These are phyloP conservation scores for Argyresthia goedartella DNA, from an alignment of 2,888 invertebrate genomes.

Conservation along the genomic window DNA sequence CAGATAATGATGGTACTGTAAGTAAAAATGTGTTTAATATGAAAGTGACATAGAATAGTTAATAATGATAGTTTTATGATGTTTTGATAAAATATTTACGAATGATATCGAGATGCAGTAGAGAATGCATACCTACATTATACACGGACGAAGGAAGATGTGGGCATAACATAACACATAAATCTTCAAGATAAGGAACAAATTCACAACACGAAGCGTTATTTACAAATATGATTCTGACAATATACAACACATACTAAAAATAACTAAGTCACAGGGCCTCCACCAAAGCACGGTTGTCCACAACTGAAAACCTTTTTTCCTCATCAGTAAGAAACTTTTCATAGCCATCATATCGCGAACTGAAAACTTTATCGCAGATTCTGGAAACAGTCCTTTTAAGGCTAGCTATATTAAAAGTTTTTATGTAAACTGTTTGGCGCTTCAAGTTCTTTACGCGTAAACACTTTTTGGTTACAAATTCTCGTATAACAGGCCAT, in stretches of 20 bases:
- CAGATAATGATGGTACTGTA: too few relatives aligned
- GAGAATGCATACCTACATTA: background rate
- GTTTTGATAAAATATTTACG: too few relatives aligned
- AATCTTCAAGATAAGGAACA: background rate
- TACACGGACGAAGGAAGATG: background rate
- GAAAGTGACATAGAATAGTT: too few relatives aligned
- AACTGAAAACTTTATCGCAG: slow-evolving; percentile 38
- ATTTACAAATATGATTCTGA: too few relatives aligned
- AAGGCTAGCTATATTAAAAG: slow-evolving; percentile 41
- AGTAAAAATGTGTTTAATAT: too few relatives aligned
- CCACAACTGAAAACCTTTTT: slow-evolving; percentile 65
- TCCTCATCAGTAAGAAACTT: slow-evolving; percentile 79
- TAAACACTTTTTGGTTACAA: slow-evolving; percentile 29
- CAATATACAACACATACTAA: background rate
- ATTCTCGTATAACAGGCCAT: slow-evolving; percentile 39
- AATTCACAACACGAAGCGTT: too few relatives aligned
- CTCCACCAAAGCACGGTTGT: slow-evolving; percentile 36
- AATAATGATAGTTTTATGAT: too few relatives aligned
- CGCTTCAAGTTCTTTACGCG: slow-evolving; percentile 24
- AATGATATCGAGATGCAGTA: too few relatives aligned
- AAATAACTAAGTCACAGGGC: slow-evolving; percentile 11
- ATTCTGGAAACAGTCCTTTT: slow-evolving; percentile 51
- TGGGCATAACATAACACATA: background rate
- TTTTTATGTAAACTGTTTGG: slow-evolving; percentile 40
- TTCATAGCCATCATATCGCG: slow-evolving; percentile 71